These are phyloP conservation scores for Mesopsocus fuscifrons DNA, from an alignment of 2,888 invertebrate species.

Conservation along the genomic window DNA sequence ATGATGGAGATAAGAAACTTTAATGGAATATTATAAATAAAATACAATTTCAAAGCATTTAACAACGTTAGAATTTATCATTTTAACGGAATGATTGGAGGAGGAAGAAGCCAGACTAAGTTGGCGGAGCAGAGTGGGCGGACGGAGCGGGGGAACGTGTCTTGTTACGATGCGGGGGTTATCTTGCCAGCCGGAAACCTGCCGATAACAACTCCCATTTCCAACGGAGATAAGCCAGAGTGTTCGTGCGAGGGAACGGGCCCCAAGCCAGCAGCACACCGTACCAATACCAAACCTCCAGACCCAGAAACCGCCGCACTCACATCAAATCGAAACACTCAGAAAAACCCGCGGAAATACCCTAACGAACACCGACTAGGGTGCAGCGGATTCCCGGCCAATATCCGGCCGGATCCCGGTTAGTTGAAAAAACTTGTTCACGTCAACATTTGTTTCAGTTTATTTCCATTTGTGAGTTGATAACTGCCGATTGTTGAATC, in stretches of 20 bases:
- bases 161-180: neutral
- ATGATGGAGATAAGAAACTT: conserved; percentile 10
- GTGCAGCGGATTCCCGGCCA: too few species aligned
- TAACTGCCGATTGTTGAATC: too few species aligned
- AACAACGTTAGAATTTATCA: conserved; percentile 9
- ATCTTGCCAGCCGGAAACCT: conserved; percentile 9
- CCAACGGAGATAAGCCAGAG: conserved; percentile 9
- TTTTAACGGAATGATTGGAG: conserved; percentile 7
- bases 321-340: too few species aligned
- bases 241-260: conserved; percentile 8
- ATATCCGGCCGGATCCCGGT: too few species aligned
- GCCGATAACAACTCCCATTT: conserved; percentile 10
- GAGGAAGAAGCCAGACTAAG: neutral
- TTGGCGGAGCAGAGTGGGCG: neutral
- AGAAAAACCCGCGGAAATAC: too few species aligned
- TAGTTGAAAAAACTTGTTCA: too few species aligned
- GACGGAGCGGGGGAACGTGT: neutral
- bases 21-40: conserved; percentile 10
- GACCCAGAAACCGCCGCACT: too few species aligned
- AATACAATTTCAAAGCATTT: conserved; percentile 9
- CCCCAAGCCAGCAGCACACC: neutral
- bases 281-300: too few species aligned
- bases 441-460: too few species aligned
- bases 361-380: too few species aligned
- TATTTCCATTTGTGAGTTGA: too few species aligned